Evolutionary conservation across 2,888 invertebrate genomes (phyloP), one percentile per base, ranked within the genome.

Genomic region (Tuta absoluta): DNA sequence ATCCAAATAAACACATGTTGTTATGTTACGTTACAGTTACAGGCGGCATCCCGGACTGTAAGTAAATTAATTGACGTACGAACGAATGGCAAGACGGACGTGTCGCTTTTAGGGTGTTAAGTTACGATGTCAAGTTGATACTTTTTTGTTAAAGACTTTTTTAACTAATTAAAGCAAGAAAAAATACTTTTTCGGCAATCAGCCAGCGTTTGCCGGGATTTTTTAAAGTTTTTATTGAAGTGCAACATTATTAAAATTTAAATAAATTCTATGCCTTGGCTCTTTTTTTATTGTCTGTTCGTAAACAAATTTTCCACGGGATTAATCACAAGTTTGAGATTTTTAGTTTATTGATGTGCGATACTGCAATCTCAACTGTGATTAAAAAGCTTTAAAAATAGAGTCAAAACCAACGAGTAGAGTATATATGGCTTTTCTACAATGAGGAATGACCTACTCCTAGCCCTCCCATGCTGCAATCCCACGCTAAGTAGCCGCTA

Each of bases 1-100:
- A 75, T 74, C 71, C 73, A 71, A 73, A 79, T 75, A 77, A 82
- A 85, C 85, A 86, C 80, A 78, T 86, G 86, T 78, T 79, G 78
- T 77, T 75, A 33, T 33, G 33, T 33, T 33, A 7, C 33, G 33
- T 33, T 33, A 33, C 33, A 77, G 33, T 33, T 33, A 33, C 33
- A 77, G 78, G 71, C 71, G 75, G 76, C 81, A 80, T 84, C 79
- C 71, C 75, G 68, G 75, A 79, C 73, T 85, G 79, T 61, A 49
- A 81, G 86, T 85, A 87, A 88, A 81, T 86, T 85, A 88, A 88
- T 89, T 88, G 86, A 86, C 78, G 76, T 63, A 67, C 68, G 66
- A 66, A 70, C 66, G 71, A 33, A 33, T 8, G 33, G 33, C 33
- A 3, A 33, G 33, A 33, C 33, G 69, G 70, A 71, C 65, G 69